Conservation (phyloP, 2,888 invertebrate genomes). For the Phyllotreta striolata region DNA sequence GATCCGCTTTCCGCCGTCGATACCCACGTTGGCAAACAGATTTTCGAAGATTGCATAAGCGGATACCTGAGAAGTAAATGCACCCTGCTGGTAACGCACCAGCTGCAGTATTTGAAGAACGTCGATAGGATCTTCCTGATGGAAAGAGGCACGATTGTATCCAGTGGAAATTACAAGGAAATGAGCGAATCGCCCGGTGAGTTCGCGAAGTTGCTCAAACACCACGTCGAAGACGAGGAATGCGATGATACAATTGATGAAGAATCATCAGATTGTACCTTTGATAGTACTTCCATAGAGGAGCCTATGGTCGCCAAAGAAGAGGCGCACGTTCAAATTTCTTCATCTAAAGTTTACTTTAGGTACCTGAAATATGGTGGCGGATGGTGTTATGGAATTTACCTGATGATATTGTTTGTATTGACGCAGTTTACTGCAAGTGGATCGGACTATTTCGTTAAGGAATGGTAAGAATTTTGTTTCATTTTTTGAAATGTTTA, state of each 20-base stretch:
- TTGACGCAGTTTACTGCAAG: slow-evolving; percentile 77
- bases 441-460: slow-evolving; percentile 80
- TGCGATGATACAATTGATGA: slow-evolving; percentile 41
- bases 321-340: slow-evolving; percentile 63
- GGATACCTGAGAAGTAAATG: slow-evolving; percentile 67
- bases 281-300: slow-evolving; percentile 40
- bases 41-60: slow-evolving; percentile 77
- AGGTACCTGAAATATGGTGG: slow-evolving; percentile 80
- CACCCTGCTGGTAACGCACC: slow-evolving; percentile 83
- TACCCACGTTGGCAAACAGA: slow-evolving; percentile 75
- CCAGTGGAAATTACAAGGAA: slow-evolving; percentile 62
- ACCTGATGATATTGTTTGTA: slow-evolving; percentile 70
- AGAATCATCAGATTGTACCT: slow-evolving; percentile 33
- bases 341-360: slow-evolving; percentile 64
- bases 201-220: slow-evolving; percentile 64
- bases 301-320: slow-evolving; percentile 44
- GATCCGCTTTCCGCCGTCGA: slow-evolving; percentile 85
- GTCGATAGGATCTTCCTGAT: slow-evolving; percentile 72
- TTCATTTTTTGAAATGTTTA: slow-evolving; percentile 1
- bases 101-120: slow-evolving; percentile 77
- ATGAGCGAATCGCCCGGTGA: slow-evolving; percentile 63
- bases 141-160: slow-evolving; percentile 66
- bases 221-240: slow-evolving; percentile 53
- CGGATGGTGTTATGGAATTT: slow-evolving; percentile 67
- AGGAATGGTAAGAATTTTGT: slow-evolving; percentile 70